A percentile compares a stretch with the other conserved stretches of the same genome.
Conservation (phyloP, 23 tunicate species). For the Clavelina lepadiformis region DNA sequence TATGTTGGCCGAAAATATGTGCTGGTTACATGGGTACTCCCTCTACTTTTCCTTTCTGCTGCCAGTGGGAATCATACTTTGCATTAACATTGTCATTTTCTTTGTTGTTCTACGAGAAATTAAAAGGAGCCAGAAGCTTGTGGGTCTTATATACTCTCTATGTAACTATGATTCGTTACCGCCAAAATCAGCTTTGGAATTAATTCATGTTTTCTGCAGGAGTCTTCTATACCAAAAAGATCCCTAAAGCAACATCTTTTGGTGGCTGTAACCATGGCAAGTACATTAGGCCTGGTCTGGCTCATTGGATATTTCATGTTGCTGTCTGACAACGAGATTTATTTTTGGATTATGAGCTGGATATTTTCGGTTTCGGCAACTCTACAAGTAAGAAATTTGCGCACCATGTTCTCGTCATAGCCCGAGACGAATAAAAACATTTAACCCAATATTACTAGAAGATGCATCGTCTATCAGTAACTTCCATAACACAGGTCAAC, state of each 20-base stretch:
- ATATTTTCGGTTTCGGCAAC: conserved; percentile 6
- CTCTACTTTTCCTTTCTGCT: conserved; percentile 46
- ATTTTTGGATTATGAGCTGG: conserved; percentile 14
- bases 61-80: conserved; percentile 38
- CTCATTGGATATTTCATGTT: conserved; percentile 22
- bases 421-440: too few relatives aligned
- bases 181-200: too few relatives aligned
- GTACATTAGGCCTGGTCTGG: conserved; percentile 17
- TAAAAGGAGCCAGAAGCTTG: too few relatives aligned
- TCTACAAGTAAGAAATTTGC: conserved; percentile 26
- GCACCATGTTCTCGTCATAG: too few relatives aligned
- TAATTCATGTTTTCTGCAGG: too few relatives aligned
- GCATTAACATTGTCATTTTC: conserved; percentile 31
- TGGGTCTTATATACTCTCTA: too few relatives aligned
- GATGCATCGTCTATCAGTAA: too few relatives aligned
- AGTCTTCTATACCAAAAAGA: too few relatives aligned
- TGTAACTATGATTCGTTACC: too few relatives aligned
- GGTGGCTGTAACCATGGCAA: conserved; percentile 6
- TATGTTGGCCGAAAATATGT: conserved; percentile 30
- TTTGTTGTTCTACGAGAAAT: conserved; percentile 20
- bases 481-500: too few relatives aligned
- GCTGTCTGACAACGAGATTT: conserved; percentile 13
- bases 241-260: not conserved
- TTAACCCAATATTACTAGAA: too few relatives aligned
- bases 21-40: conserved; percentile 59